A percentile compares a stretch with the other conserved stretches of the same genome.
Conservation (phyloP, 1,140 invertebrate genomes). For the Ctenoplectra terminalis region DNA sequence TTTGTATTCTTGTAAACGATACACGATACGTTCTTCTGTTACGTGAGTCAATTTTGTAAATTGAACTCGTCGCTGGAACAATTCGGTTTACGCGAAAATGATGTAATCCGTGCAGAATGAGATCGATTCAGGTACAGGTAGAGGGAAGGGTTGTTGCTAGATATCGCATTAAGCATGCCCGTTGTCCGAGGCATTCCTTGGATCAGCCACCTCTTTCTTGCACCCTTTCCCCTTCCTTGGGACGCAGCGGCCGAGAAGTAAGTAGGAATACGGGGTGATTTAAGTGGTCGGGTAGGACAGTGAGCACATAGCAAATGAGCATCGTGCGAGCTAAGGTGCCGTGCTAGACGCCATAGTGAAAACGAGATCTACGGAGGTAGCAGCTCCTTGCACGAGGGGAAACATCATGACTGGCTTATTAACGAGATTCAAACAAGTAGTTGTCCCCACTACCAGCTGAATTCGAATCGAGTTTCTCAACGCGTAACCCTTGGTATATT, state of each 20-base stretch:
- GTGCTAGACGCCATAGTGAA: conserved; percentile 32
- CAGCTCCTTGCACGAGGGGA: conserved; percentile 20
- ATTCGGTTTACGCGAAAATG: conserved; percentile 11
- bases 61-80: background rate
- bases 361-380: conserved; percentile 18
- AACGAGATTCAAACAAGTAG: conserved; percentile 43
- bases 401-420: conserved; percentile 40
- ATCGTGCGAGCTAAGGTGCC: conserved; percentile 33
- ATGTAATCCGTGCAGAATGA: conserved; percentile 11
- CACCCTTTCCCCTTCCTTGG: conserved; percentile 15
- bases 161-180: conserved; percentile 30
- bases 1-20: background rate
- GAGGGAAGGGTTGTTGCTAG: background rate
- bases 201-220: conserved; percentile 7
- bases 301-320: conserved; percentile 29
- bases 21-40: background rate
- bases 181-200: background rate
- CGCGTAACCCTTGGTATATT: conserved; percentile 9
- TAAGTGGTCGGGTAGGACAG: conserved; percentile 32
- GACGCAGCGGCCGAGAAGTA: background rate
- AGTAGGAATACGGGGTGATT: conserved; percentile 35
- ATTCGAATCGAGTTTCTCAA: conserved; percentile 35
- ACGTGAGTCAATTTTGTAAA: too few relatives aligned
- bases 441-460: conserved; percentile 17
- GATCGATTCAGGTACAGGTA: conserved; percentile 17